These are phyloP conservation scores for Gnatocerus cornutus DNA, from an alignment of 2,888 invertebrate genomes.

Conservation along the genomic window DNA sequence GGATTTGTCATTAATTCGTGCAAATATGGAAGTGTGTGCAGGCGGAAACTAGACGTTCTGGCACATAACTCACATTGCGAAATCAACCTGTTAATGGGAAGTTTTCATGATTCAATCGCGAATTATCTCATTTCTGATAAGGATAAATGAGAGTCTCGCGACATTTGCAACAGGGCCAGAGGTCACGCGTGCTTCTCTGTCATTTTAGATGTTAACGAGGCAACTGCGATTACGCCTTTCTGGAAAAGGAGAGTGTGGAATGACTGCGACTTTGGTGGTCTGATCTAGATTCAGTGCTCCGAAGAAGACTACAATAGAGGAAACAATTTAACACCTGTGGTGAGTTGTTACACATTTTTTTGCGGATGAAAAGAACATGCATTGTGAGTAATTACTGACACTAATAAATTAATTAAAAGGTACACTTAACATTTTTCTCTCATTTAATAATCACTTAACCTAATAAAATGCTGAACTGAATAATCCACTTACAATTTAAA, in stretches of 20 bases:
- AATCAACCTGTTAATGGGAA: constrained; percentile 53
- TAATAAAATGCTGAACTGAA: too few relatives aligned
- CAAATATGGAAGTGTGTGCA: constrained; percentile 61
- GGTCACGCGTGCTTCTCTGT: constrained; percentile 30
- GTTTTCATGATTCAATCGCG: constrained; percentile 22
- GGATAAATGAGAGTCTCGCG: background rate
- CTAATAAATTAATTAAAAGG: background rate
- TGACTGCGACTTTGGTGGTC: constrained; percentile 24
- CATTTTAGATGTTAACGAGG: constrained; percentile 10
- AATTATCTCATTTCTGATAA: constrained; percentile 13
- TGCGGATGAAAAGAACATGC: background rate
- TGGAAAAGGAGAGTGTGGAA: constrained; percentile 1
- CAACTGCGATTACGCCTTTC: constrained; percentile 6
- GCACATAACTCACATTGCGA: constrained; percentile 49
- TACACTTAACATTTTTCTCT: too few relatives aligned
- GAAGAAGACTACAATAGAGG: constrained; percentile 14
- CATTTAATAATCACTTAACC: too few relatives aligned
- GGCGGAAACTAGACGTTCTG: constrained; percentile 54
- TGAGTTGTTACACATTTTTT: constrained; percentile 19
- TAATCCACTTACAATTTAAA: too few relatives aligned
- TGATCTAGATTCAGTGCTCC: constrained; percentile 4
- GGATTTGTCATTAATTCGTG: constrained; percentile 62
- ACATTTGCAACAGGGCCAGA: constrained; percentile 18
- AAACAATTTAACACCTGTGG: constrained; percentile 41
- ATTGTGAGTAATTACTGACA: background rate